Percentiles rank a stretch among this genome's conserved stretches.
phyloP scores from a whole-genome alignment of 2,797 vertebrate species.

The Alfaro cultratus region DNA sequence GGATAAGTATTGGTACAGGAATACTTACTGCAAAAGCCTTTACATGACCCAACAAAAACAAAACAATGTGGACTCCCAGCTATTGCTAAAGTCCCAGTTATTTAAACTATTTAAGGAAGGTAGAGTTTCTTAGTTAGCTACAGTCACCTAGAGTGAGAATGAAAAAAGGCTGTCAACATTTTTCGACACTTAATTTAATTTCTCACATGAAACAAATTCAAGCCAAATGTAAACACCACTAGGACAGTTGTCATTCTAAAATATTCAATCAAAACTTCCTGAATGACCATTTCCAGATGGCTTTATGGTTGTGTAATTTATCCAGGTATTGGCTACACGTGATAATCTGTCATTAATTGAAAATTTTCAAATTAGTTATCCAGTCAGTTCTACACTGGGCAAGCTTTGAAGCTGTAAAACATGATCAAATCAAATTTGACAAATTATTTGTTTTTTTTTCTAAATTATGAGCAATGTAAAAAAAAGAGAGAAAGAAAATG shows the following conservation, averaged over 20 bases:
- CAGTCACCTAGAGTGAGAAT: not conserved
- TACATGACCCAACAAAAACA: not conserved
- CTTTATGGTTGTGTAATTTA: not conserved
- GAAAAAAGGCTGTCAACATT: not conserved
- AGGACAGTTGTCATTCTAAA: not conserved
- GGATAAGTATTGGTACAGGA: not conserved
- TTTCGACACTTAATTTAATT: not conserved
- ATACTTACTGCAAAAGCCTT: not conserved
- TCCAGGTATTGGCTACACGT: not conserved
- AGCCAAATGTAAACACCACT: not conserved
- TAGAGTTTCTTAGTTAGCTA: not conserved
- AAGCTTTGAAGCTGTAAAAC: not conserved
- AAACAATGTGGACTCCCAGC: not conserved
- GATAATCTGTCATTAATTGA: not conserved
- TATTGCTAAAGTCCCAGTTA: not conserved
- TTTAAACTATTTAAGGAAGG: not conserved
- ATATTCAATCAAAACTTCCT: not conserved
- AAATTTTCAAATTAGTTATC: not conserved
- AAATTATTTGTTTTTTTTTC: not conserved
- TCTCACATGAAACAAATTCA: not conserved
- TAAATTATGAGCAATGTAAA: not conserved
- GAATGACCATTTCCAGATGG: not conserved
- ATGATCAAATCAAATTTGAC: not conserved
- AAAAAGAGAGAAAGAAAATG: not conserved
- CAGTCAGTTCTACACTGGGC: not conserved